Evolutionary conservation across 1,140 invertebrate species (phyloP), one percentile per base, ranked within the genome.

Genomic region (Atta colombica): DNA sequence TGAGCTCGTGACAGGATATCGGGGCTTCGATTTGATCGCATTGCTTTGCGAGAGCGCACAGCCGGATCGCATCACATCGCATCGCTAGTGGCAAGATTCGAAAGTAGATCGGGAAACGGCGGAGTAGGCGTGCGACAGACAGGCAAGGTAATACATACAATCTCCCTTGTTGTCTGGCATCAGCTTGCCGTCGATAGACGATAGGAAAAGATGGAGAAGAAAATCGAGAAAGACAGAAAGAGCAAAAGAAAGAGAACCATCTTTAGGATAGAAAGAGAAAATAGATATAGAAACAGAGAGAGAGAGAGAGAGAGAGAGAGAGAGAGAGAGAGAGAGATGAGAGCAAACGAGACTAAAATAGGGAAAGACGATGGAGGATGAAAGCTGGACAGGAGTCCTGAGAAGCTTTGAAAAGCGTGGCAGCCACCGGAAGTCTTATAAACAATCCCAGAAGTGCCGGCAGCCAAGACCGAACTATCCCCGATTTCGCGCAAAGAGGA

Each of bases 91-190:
- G 90, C 87, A 88, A 93, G 92, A 93, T 92, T 91, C 91, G 91
- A 93, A 92, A 90, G 92, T 92, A 93, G 92, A 92, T 91, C 88
- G 89, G 89, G 89, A 92, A 92, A 86, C 69, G 92, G 89, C 72
- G 74, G 75, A 74, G 80, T 87, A 89, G 87, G 91, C 92, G 91
- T 93, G 92, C 91, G 87, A 88, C 89, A 93, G 93, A 93, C 92
- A 93, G 92, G 77, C 91, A 77, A 91, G 88, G 89, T 93, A 93
- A 93, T 93, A 92, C 92, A 93, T 92, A 92, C 92, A 92, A 93
- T 92, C 92, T 90, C 82, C 89, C 90, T 93, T 92, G 92, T 93
- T 93, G 92, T 93, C 90, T 91, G 90, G 89, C 91, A 88, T 87
- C 85, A 88, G 86, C 85, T 90, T 71, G 66, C 53, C 49, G 87